phyloP scores from a whole-genome alignment of 1,140 invertebrate species.

The Apocrypta bakeri region DNA sequence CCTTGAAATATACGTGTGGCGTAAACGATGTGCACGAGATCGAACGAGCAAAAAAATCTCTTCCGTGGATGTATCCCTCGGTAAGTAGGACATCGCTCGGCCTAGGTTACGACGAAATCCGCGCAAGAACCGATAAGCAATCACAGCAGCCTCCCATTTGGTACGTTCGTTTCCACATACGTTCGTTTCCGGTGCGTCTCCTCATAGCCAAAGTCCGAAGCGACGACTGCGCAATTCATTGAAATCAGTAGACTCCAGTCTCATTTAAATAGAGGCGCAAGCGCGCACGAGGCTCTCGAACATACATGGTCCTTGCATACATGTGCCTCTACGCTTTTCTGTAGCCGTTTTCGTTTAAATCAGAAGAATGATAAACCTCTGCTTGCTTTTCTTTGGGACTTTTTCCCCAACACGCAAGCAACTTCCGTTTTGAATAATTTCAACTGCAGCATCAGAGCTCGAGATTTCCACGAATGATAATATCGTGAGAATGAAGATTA shows the following conservation, averaged over 20 bases:
- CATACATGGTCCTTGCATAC: conserved; percentile 4
- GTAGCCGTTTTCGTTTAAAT: not conserved
- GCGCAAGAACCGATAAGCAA: not conserved
- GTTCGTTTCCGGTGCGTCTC: not conserved
- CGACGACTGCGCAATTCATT: conserved; percentile 44
- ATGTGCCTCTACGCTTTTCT: too few relatives aligned
- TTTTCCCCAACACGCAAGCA: too few relatives aligned
- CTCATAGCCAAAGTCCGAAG: not conserved
- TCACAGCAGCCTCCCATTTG: not conserved
- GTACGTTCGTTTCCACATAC: conserved; percentile 15
- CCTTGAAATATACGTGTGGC: too few relatives aligned
- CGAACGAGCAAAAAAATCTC: too few relatives aligned
- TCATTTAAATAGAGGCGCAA: conserved; percentile 44
- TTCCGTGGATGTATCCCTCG: too few relatives aligned
- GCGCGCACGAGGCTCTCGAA: not conserved
- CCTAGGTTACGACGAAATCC: not conserved
- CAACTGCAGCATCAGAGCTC: too few relatives aligned
- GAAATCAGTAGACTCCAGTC: conserved; percentile 29
- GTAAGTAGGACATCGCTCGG: not conserved
- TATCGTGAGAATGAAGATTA: too few relatives aligned
- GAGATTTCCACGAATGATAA: too few relatives aligned
- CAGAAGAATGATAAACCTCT: too few relatives aligned
- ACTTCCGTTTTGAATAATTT: too few relatives aligned
- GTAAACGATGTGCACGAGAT: too few relatives aligned
- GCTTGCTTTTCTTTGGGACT: too few relatives aligned